These are phyloP conservation scores for Melipona quadrifasciata DNA, from an alignment of 1,140 invertebrate species.

Conservation along the genomic window DNA sequence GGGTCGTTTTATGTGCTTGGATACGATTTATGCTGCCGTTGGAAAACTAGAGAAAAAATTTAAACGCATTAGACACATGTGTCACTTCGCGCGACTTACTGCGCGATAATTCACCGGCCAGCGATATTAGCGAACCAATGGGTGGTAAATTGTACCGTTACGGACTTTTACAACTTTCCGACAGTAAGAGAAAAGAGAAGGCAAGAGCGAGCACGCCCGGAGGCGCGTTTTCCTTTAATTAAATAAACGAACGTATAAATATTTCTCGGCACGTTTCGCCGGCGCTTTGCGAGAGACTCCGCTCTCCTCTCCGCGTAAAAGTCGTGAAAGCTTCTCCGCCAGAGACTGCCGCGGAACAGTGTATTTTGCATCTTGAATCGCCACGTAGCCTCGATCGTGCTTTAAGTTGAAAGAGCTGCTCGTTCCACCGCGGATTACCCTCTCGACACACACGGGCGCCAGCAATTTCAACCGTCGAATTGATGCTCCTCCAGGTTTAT, in stretches of 20 bases:
- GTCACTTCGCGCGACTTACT: not conserved
- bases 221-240: not conserved
- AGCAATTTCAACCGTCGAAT: not conserved
- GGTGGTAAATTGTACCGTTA: not conserved
- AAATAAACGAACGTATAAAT: constrained; percentile 11
- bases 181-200: not conserved
- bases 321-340: not conserved
- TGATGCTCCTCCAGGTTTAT: not conserved
- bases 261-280: constrained; percentile 9
- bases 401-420: constrained; percentile 24
- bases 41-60: not conserved
- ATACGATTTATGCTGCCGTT: constrained; percentile 12
- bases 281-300: not conserved
- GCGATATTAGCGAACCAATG: not conserved
- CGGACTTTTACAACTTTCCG: not conserved
- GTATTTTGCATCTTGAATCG: constrained; percentile 22
- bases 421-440: not conserved
- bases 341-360: not conserved
- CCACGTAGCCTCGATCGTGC: constrained; percentile 17
- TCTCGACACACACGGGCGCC: not conserved
- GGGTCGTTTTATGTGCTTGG: not conserved
- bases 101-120: not conserved
- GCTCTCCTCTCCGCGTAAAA: no score
- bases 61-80: not conserved
- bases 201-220: no score